Evolutionary conservation across 1,140 invertebrate genomes (phyloP).

Genomic region (Drosophila carrolli): DNA sequence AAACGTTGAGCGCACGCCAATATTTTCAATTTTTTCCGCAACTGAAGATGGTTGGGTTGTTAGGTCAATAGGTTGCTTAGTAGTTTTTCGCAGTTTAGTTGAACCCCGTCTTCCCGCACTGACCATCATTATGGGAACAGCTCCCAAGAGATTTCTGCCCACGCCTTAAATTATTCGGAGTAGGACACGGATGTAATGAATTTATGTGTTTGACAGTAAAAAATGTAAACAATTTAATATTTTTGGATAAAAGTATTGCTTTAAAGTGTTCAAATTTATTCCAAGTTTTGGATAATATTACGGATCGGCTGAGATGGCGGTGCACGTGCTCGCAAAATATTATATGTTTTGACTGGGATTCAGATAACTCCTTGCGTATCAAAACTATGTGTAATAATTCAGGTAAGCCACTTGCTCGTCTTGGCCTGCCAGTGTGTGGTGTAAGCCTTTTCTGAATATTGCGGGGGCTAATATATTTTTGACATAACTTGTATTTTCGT

Average conservation of each 20-base stretch:
- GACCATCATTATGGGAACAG: conserved; percentile 31
- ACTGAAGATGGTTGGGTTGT: background rate
- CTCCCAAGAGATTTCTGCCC: background rate
- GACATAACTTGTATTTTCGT: background rate
- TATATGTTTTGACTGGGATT: background rate
- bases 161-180: conserved; percentile 24
- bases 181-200: background rate
- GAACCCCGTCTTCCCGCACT: conserved; percentile 19
- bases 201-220: too few species aligned
- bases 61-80: conserved; percentile 6
- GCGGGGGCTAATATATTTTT: too few species aligned
- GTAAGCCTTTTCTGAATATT: too few species aligned
- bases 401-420: background rate
- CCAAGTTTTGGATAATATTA: too few species aligned
- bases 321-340: too few species aligned
- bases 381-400: background rate
- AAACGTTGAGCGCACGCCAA: conserved; percentile 24
- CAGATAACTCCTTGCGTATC: background rate
- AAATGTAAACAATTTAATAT: too few species aligned
- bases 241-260: too few species aligned
- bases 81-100: conserved; percentile 18
- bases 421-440: background rate
- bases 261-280: too few species aligned
- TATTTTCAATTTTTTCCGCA: background rate
- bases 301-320: too few species aligned